Conservation (phyloP, 2,113 vertebrate genomes). For the Phalacrocorax pelagicus region DNA sequence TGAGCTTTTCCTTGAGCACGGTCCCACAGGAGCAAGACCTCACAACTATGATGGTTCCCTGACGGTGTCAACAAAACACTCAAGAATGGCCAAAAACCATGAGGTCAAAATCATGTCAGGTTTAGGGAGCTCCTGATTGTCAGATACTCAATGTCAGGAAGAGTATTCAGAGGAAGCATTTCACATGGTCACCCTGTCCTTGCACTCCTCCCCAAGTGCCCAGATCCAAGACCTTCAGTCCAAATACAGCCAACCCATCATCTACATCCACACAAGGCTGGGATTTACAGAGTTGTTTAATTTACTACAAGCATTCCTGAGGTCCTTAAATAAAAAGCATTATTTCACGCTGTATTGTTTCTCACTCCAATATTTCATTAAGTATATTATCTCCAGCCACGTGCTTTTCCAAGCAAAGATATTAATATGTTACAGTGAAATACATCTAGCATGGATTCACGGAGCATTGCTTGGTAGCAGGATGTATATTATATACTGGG, state of each 20-base stretch:
- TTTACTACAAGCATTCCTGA: background rate
- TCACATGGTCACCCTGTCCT: background rate
- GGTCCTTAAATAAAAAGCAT: background rate
- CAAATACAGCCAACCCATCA: background rate
- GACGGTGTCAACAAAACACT: background rate
- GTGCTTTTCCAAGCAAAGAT: background rate
- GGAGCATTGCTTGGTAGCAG: background rate
- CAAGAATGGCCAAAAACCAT: background rate
- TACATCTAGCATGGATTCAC: background rate
- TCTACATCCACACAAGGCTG: background rate
- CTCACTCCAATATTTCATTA: background rate
- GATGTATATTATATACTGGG: background rate
- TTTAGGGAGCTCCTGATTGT: background rate
- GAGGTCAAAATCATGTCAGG: background rate
- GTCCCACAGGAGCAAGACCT: background rate
- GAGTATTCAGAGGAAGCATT: background rate
- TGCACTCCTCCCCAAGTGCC: fast-evolving
- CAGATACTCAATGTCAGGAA: background rate
- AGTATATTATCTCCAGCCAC: background rate
- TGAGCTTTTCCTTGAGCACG: background rate
- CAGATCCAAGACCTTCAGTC: background rate
- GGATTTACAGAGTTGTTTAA: background rate
- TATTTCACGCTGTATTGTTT: background rate
- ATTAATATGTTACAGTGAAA: background rate
- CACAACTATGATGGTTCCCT: background rate